phyloP scores from a whole-genome alignment of 2,888 invertebrate genomes.

The Eupithecia subumbrata region DNA sequence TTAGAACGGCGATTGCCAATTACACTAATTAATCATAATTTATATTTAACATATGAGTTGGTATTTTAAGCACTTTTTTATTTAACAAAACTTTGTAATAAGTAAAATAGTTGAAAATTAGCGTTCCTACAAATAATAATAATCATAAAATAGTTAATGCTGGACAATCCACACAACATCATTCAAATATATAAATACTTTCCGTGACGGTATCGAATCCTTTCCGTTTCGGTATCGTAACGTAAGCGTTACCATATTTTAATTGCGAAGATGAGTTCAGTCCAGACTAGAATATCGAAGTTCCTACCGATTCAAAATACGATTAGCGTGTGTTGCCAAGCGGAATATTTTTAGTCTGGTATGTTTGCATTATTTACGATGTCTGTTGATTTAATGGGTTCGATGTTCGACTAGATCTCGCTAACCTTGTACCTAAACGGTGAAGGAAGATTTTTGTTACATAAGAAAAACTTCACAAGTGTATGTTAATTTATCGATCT shows the following conservation, averaged over 20 bases:
- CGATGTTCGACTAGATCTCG: neutral
- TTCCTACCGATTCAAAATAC: neutral
- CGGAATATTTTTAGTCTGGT: neutral
- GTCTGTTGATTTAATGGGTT: constrained; percentile 4
- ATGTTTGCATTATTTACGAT: constrained; percentile 1
- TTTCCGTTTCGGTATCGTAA: neutral
- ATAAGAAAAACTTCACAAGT: neutral
- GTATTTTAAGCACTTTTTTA: too few relatives aligned
- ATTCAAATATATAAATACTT: neutral
- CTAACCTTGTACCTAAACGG: neutral
- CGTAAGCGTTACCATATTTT: neutral
- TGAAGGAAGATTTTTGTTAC: neutral
- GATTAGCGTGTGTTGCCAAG: neutral
- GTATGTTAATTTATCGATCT: neutral
- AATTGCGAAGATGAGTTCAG: neutral
- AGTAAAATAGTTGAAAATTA: too few relatives aligned
- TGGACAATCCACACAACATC: too few relatives aligned
- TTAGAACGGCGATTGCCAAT: too few relatives aligned
- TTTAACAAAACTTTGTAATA: too few relatives aligned
- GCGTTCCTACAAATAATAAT: too few relatives aligned
- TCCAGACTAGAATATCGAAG: neutral
- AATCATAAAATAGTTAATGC: too few relatives aligned
- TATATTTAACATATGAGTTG: too few relatives aligned
- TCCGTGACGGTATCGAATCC: neutral
- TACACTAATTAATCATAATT: too few relatives aligned